Evolutionary conservation across 2,888 invertebrate genomes (phyloP), one percentile per base, ranked within the genome.

Genomic region (Eupithecia abbreviata): DNA sequence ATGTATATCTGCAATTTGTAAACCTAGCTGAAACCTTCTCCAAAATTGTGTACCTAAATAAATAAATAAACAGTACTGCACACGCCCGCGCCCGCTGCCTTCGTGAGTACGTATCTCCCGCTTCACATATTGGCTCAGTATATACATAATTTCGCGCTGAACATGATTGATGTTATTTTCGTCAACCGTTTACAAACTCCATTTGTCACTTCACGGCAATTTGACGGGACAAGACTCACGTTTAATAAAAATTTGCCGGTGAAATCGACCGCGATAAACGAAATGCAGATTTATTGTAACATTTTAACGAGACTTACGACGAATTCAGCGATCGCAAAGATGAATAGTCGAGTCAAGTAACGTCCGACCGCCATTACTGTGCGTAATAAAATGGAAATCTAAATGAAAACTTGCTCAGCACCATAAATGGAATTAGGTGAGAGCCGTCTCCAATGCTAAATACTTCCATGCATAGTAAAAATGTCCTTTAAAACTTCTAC

Each of bases 391-490:
- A 72, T 75, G 72, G 12, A 65, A 74, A 77, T 71, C 43, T 43
- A 71, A 75, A 73, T 77, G 49, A 65, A 58, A 73, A 75, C 71
- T 71, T 49, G 4, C 4, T 41, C 55, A 42, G 47, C 41, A 18
- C 69, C 15, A n/a, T 18, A 45, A 69, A 69, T 55, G 51, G 69
- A 74, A 74, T 78, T 74, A 78, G 71, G 71, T 10, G 62, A 67
- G 58, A 67, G 66, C 72, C 78, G 74, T 76, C 76, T 76, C 74
- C 72, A 74, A 78, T 76, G 78, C 78, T 78, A 78, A 76, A 74
- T 76, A 76, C 78, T 74, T 74, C 66, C 72, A 76, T 78, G 78
- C 76, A 76, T 72, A 76, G 51, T 76, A 74, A 72, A 76, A 76
- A 55, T 72, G 75, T 72, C 72, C 66, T 77, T 77, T 70, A 66